phyloP scores from a whole-genome alignment of 2,797 vertebrate genomes.

The Propithecus deckenii region DNA sequence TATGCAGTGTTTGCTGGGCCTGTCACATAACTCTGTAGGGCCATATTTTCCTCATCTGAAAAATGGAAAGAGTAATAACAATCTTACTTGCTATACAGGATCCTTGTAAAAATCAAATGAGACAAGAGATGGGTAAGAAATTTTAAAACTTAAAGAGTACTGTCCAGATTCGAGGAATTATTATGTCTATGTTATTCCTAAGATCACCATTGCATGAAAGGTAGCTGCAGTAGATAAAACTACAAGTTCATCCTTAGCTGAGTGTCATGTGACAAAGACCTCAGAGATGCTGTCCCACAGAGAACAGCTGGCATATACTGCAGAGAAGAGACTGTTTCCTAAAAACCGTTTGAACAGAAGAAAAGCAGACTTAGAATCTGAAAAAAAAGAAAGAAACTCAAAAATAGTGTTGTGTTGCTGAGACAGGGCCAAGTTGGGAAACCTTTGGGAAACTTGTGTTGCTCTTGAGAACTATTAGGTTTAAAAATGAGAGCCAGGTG shows the following conservation, averaged over 20 bases:
- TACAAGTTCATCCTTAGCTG: neutral
- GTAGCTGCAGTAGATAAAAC: neutral
- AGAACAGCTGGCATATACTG: neutral
- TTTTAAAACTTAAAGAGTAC: neutral
- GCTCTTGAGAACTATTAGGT: constrained; percentile 43
- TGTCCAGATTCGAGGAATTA: neutral
- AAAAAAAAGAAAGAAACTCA: neutral
- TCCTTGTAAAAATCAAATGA: neutral
- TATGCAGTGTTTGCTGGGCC: neutral
- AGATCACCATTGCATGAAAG: neutral
- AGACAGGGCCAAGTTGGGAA: constrained; percentile 31
- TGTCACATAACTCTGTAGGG: neutral
- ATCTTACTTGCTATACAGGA: neutral
- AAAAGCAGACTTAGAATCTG: neutral
- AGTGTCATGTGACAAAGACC: neutral
- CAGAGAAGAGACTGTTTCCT: neutral
- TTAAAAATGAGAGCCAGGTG: constrained; percentile 73
- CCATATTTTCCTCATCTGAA: neutral
- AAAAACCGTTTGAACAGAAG: constrained; percentile 31
- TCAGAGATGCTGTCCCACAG: neutral
- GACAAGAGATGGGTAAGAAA: neutral
- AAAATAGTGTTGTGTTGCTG: constrained; percentile 29
- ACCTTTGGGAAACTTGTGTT: constrained; percentile 42
- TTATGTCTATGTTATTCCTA: neutral
- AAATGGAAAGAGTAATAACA: neutral